phyloP scores from a whole-genome alignment of 23 tunicate species.

The Clavelina lepadiformis region DNA sequence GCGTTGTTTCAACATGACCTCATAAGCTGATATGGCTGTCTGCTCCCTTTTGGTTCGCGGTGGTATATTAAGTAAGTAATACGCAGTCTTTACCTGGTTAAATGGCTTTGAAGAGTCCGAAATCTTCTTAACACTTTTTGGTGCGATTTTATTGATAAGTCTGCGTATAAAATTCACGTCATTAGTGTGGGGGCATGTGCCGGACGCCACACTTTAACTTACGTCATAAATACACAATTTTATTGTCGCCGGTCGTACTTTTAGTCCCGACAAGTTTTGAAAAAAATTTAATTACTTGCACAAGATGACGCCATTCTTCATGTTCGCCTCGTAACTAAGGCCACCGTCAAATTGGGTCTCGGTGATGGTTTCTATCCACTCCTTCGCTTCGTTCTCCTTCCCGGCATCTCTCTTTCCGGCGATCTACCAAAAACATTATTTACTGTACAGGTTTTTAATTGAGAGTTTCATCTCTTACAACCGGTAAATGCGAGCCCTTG shows the following conservation, averaged over 20 bases:
- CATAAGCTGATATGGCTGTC: no score
- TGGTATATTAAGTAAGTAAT: no score
- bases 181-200: no score
- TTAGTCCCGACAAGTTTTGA: no score
- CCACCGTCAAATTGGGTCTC: constrained; percentile 22
- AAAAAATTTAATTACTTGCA: constrained; percentile 68
- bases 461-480: no score
- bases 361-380: constrained; percentile 70
- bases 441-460: neutral
- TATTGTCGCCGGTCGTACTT: neutral
- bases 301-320: constrained; percentile 46
- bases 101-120: constrained; percentile 31
- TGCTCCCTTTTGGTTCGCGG: no score
- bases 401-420: constrained; percentile 63
- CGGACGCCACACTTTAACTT: no score
- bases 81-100: constrained; percentile 62
- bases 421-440: constrained; percentile 20
- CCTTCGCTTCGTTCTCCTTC: constrained; percentile 33
- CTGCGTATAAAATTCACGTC: no score
- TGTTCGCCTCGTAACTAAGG: constrained; percentile 36
- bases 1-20: no score
- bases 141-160: constrained; percentile 48
- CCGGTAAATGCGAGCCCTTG: no score
- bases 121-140: constrained; percentile 51
- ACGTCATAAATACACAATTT: no score